Evolutionary conservation across 2,113 vertebrate species (phyloP).

Genomic region (human): DNA sequence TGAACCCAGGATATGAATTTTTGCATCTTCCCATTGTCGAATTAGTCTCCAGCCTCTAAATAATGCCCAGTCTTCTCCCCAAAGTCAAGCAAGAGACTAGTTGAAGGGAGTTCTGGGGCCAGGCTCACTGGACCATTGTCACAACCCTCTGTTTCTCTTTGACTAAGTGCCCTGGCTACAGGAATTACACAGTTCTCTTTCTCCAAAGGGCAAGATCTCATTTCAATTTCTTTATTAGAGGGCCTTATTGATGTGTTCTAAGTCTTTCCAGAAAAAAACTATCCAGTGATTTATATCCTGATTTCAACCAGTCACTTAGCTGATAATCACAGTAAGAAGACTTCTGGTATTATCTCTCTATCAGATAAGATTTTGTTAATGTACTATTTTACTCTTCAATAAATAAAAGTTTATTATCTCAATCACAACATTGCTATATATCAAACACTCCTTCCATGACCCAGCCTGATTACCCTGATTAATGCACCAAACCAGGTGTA

Average conservation of each 20-base stretch:
- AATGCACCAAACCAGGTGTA: background rate
- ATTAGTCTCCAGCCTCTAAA: background rate
- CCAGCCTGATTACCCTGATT: background rate
- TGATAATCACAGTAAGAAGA: slow-evolving; percentile 31
- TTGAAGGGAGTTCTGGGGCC: background rate
- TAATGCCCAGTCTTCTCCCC: background rate
- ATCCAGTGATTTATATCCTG: background rate
- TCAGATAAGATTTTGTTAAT: slow-evolving; percentile 63
- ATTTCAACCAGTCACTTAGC: background rate
- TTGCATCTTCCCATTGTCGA: background rate
- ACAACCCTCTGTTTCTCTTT: background rate
- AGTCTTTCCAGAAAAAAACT: slow-evolving; percentile 3
- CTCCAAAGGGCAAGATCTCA: background rate
- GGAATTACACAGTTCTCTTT: slow-evolving; percentile 3
- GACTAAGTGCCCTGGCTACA: background rate
- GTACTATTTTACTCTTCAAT: slow-evolving; percentile 50
- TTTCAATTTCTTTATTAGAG: slow-evolving; percentile 41
- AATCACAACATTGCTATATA: background rate
- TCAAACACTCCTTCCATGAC: background rate
- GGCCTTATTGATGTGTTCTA: background rate
- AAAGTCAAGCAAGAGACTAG: slow-evolving; percentile 2
- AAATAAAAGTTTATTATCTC: slow-evolving; percentile 62
- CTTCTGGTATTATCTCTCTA: slow-evolving; percentile 28
- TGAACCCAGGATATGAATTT: background rate
- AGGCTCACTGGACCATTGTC: background rate